A percentile compares a stretch with the other conserved stretches of the same genome.
Conservation (phyloP, 2,113 vertebrate genomes). For the Cyanocitta stelleri region DNA sequence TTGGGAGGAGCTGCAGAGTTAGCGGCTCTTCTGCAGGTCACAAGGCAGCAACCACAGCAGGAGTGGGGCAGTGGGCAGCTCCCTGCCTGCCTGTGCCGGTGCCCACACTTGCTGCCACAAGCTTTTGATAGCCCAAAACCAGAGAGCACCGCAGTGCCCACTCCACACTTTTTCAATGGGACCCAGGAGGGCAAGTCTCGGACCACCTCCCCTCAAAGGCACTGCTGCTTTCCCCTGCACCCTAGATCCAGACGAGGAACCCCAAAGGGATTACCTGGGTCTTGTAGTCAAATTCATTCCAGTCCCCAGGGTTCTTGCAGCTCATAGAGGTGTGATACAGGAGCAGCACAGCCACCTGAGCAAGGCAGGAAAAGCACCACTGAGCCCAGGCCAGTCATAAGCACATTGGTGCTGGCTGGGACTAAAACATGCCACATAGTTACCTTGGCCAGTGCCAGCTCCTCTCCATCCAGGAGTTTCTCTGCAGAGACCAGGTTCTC, state of each 20-base stretch:
- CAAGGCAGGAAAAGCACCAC: neutral
- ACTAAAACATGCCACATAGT: fast-evolving
- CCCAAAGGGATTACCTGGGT: constrained; percentile 75
- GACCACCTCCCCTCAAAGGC: neutral
- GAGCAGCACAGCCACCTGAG: constrained; percentile 75
- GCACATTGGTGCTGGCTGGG: fast-evolving
- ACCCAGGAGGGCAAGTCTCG: fast-evolving
- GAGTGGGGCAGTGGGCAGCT: fast-evolving
- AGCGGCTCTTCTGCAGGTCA: neutral
- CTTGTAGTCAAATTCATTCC: constrained; percentile 74
- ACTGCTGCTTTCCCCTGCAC: neutral
- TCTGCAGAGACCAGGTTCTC: constrained; percentile 72
- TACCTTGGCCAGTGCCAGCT: constrained; percentile 89
- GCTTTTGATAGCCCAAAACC: neutral
- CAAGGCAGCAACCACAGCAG: neutral
- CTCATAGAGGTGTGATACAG: constrained; percentile 83
- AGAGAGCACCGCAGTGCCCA: neutral
- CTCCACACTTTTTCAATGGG: neutral
- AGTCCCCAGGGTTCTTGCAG: constrained; percentile 65
- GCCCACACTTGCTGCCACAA: neutral
- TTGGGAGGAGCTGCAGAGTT: neutral
- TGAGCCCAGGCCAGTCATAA: neutral
- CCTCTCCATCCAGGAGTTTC: constrained; percentile 72
- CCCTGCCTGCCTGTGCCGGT: neutral
- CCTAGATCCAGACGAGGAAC: neutral